Percentiles rank a stretch among this genome's conserved stretches.
phyloP scores from a whole-genome alignment of 2,113 vertebrate species.

The Polyodon spathula region DNA sequence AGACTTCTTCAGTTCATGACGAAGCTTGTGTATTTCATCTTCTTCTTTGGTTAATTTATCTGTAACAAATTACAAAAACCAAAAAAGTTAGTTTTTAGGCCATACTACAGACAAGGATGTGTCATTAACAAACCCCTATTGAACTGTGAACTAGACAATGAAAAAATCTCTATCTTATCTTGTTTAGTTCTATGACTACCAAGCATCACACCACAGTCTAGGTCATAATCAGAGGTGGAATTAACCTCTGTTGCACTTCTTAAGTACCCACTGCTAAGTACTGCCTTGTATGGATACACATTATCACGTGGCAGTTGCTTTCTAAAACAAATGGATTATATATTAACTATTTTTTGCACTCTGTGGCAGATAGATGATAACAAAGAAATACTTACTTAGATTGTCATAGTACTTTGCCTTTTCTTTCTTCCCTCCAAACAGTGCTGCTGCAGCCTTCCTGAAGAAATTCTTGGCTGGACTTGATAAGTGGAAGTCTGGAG shows the following conservation, averaged over 20 bases:
- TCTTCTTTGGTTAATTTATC: constrained; percentile 86
- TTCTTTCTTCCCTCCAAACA: constrained; percentile 92
- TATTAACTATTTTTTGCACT: no score
- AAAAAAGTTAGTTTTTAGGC: background rate
- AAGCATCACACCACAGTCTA: no score
- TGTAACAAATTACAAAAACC: constrained; percentile 26
- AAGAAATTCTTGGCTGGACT: constrained; percentile 97
- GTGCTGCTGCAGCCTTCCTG: constrained; percentile 91
- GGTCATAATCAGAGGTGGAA: no score
- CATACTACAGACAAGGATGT: background rate
- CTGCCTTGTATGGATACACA: no score
- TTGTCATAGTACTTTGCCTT: constrained; percentile 91
- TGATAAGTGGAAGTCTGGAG: constrained; percentile 91
- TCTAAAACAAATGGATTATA: no score
- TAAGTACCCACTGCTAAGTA: no score
- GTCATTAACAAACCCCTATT: no score
- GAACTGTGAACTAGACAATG: no score
- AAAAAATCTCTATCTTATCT: no score
- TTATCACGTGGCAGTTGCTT: no score
- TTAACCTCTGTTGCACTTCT: no score
- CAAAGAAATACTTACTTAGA: constrained; percentile 72
- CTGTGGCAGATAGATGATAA: constrained; percentile 16
- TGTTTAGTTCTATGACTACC: no score
- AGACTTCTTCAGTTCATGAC: constrained; percentile 80
- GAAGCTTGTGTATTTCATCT: constrained; percentile 92